Percentiles rank a stretch among this genome's conserved stretches.
phyloP scores from a whole-genome alignment of 2,113 vertebrate species.

The Lanius collurio region DNA sequence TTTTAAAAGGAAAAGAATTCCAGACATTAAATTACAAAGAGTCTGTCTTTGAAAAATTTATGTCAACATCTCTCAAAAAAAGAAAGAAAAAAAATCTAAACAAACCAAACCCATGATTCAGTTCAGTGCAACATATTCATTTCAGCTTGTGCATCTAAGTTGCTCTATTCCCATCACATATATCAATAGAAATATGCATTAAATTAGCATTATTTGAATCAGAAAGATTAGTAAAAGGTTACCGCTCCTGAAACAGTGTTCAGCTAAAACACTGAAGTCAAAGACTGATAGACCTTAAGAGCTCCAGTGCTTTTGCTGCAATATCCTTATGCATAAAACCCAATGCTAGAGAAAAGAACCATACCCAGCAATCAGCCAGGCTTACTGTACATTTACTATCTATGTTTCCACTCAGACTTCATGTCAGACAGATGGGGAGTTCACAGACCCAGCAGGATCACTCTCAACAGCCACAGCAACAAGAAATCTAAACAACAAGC shows the following conservation, averaged over 20 bases:
- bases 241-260: background rate
- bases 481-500: background rate
- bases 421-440: background rate
- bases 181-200: background rate
- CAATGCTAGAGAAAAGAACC: background rate
- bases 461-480: background rate
- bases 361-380: background rate
- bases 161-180: background rate
- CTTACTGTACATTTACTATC: background rate
- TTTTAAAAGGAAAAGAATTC: background rate
- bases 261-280: background rate
- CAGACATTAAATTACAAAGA: slow-evolving; percentile 20
- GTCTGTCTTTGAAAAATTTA: background rate
- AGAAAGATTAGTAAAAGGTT: background rate
- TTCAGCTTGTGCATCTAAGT: background rate
- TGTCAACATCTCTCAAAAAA: background rate
- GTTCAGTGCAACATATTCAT: background rate
- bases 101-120: background rate
- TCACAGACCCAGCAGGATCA: background rate
- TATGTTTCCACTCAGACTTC: background rate
- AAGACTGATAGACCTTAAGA: background rate
- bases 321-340: background rate
- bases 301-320: background rate
- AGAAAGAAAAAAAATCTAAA: background rate
- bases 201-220: background rate